Conservation (phyloP, 1,140 invertebrate genomes). For the Mesaphorura yosii region DNA sequence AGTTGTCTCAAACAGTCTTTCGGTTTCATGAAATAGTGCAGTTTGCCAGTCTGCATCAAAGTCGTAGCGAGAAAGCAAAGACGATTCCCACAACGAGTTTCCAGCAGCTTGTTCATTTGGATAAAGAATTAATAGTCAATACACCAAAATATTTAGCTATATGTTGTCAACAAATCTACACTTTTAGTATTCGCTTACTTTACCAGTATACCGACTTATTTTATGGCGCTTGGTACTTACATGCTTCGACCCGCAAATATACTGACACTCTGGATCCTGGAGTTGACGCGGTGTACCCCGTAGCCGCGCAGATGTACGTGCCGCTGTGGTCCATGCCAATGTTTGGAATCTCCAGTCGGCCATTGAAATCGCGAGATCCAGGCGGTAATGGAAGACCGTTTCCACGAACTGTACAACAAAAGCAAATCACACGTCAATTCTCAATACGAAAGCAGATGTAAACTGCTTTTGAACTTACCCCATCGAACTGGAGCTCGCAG, state of each 20-base stretch:
- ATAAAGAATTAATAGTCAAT: background rate
- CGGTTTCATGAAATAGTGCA: no score
- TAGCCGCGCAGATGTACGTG: conserved; percentile 68
- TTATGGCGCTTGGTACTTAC: conserved; percentile 44
- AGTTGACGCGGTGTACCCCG: conserved; percentile 47
- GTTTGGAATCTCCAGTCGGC: conserved; percentile 71
- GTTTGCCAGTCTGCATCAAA: conserved; percentile 28
- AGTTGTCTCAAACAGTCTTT: no score
- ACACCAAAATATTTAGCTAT: background rate
- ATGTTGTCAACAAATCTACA: background rate
- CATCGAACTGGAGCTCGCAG: conserved; percentile 61
- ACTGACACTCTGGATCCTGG: conserved; percentile 47
- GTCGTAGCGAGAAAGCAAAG: conserved; percentile 29
- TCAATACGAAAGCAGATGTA: no score
- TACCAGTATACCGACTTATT: background rate
- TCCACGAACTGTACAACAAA: no score
- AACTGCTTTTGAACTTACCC: conserved; percentile 36
- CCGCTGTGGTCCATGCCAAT: conserved; percentile 66
- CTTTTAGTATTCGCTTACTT: background rate
- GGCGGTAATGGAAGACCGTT: conserved; percentile 56
- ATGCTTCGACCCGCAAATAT: conserved; percentile 54
- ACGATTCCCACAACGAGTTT: conserved; percentile 25
- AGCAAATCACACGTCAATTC: conserved; percentile 18
- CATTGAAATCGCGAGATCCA: conserved; percentile 55
- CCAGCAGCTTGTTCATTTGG: conserved; percentile 26